Conservation (phyloP, 2,113 vertebrate genomes). For the Rattus norvegicus region DNA sequence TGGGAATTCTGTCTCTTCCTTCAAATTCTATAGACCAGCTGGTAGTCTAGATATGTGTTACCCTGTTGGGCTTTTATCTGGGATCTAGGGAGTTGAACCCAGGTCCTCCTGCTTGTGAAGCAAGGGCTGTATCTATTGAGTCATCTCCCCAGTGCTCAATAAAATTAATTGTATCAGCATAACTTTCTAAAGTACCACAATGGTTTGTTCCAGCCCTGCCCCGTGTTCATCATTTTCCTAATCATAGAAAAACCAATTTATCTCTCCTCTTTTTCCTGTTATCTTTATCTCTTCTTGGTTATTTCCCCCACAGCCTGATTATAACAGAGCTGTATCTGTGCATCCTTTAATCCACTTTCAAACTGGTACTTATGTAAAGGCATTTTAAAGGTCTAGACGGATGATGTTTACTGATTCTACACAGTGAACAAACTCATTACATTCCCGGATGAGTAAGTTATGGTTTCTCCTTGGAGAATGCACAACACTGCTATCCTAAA, state of each 20-base stretch:
- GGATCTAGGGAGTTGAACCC: neutral
- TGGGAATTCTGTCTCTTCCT: neutral
- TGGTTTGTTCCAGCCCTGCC: neutral
- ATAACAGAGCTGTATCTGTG: neutral
- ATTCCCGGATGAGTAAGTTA: conserved; percentile 46
- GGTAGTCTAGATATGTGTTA: neutral
- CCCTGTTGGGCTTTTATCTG: neutral
- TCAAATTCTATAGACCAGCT: neutral
- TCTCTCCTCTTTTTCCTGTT: neutral
- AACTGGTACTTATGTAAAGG: neutral
- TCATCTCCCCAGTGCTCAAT: neutral
- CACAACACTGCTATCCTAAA: neutral
- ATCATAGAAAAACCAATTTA: neutral
- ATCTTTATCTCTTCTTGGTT: neutral
- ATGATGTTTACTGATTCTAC: conserved; percentile 31
- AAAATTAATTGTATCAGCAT: neutral
- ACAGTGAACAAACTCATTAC: neutral
- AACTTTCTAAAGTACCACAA: neutral
- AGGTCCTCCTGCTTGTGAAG: too few relatives aligned
- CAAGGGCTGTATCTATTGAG: neutral
- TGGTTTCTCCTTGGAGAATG: conserved; percentile 43
- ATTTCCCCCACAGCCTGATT: neutral
- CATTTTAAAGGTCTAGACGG: conserved; percentile 41
- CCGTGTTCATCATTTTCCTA: neutral
- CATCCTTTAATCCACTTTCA: conserved; percentile 38